phyloP scores from a whole-genome alignment of 2,888 invertebrate genomes.

The Drosophila fungiperda region DNA sequence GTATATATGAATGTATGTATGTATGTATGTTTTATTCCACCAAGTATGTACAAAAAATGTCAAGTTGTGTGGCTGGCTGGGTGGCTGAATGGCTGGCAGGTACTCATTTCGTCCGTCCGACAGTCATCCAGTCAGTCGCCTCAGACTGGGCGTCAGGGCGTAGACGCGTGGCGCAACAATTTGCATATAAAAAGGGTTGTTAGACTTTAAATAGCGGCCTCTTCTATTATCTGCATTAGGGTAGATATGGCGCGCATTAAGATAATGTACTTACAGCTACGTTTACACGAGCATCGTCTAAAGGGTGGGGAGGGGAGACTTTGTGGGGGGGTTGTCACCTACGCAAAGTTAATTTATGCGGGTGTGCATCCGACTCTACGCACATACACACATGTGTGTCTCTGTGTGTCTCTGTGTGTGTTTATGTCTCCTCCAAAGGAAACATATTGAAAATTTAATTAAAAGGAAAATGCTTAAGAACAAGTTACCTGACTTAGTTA shows the following conservation, averaged over 20 bases:
- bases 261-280: slow-evolving; percentile 75
- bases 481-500: slow-evolving; percentile 23
- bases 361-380: slow-evolving; percentile 50
- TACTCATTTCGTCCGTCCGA: slow-evolving; percentile 27
- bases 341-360: slow-evolving; percentile 78
- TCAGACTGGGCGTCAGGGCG: slow-evolving; percentile 45
- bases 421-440: slow-evolving; percentile 26
- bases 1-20: background rate
- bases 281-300: slow-evolving; percentile 48
- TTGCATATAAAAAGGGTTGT: slow-evolving; percentile 82
- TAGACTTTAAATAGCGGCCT: slow-evolving; percentile 78
- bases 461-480: slow-evolving; percentile 68
- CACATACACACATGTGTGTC: background rate
- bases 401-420: background rate
- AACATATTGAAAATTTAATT: slow-evolving; percentile 77
- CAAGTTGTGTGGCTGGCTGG: slow-evolving; percentile 60
- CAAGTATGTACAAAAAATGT: slow-evolving; percentile 69
- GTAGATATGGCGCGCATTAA: slow-evolving; percentile 76
- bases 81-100: slow-evolving; percentile 11
- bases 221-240: slow-evolving; percentile 81
- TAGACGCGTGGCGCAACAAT: slow-evolving; percentile 77
- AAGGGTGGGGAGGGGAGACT: background rate
- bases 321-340: slow-evolving; percentile 14
- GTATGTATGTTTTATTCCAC: background rate
- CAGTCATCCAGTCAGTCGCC: slow-evolving; percentile 24